phyloP scores from a whole-genome alignment of 2,113 vertebrate species.

The Notechis scutatus region DNA sequence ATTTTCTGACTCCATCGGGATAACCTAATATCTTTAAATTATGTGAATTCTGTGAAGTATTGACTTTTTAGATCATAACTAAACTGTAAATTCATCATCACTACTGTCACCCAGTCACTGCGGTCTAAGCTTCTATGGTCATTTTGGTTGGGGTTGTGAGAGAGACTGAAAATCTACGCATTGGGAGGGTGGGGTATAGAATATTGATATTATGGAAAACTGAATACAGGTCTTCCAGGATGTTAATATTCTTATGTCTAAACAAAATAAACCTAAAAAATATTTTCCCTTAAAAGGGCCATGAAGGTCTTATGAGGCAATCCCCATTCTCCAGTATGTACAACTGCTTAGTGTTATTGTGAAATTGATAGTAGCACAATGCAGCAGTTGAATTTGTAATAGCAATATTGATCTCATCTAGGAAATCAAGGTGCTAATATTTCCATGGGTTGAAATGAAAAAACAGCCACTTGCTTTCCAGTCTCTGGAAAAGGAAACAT shows the following conservation, averaged over 20 bases:
- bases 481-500: neutral
- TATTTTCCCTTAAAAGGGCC: neutral
- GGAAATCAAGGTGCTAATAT: neutral
- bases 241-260: neutral
- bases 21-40: neutral
- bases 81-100: too few species aligned
- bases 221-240: neutral
- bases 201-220: neutral
- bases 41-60: too few species aligned
- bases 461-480: neutral
- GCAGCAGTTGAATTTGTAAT: neutral
- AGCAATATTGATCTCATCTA: neutral
- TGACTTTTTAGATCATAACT: too few species aligned
- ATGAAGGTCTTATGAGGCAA: neutral
- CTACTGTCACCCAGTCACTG: too few species aligned
- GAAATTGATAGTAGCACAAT: neutral
- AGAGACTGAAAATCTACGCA: neutral
- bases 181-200: neutral
- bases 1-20: neutral
- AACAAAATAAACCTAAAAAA: neutral
- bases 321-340: neutral
- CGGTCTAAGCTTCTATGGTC: too few species aligned
- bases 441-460: neutral
- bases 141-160: too few species aligned
- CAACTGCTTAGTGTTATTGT: neutral